Conservation (phyloP, 2,113 vertebrate species). For the Dipodomys ordii region DNA sequence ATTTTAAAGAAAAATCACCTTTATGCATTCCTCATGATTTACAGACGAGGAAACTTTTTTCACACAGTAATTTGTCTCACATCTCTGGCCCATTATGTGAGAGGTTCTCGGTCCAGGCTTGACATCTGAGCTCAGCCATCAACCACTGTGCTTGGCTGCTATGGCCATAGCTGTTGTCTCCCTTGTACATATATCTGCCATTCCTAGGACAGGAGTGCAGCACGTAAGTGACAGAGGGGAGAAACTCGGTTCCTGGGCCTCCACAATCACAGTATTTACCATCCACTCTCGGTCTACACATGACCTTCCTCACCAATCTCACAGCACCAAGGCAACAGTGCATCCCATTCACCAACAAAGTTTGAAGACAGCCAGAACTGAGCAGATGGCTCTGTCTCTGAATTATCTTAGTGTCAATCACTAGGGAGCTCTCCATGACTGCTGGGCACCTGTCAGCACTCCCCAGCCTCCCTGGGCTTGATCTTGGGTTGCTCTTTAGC, state of each 20-base stretch:
- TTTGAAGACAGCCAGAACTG: too few relatives aligned
- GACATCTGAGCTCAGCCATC: neutral
- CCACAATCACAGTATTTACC: neutral
- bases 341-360: too few relatives aligned
- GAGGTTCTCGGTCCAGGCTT: neutral
- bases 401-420: neutral
- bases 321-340: too few relatives aligned
- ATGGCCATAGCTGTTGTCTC: neutral
- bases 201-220: neutral
- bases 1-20: neutral
- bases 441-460: neutral
- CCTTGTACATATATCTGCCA: too few relatives aligned
- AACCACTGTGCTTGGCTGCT: fast-evolving
- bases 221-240: neutral
- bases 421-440: too few relatives aligned
- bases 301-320: neutral
- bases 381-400: neutral
- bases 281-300: neutral
- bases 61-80: neutral
- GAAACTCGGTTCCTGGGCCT: neutral
- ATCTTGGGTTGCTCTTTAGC: neutral
- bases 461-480: too few relatives aligned
- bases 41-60: neutral
- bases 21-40: neutral
- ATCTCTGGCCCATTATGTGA: too few relatives aligned